Base-by-base conservation (phyloP, 2,888 invertebrate species). In the Steinernema hermaphroditum region DNA sequence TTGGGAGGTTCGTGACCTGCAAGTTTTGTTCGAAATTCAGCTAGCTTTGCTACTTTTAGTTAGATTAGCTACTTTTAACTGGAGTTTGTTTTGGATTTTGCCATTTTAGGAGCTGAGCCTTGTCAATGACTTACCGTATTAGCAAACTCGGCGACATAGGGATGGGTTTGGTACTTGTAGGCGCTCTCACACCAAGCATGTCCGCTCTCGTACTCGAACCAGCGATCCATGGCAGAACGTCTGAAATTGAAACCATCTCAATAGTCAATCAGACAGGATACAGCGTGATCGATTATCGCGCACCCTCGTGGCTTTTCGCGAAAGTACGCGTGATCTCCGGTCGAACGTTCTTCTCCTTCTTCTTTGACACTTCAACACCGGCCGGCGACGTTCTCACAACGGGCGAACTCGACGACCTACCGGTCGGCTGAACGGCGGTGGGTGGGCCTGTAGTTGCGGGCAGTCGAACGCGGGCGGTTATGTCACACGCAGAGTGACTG, bases 131-230 rank as follows among this genome's bases (percentile, higher is more conserved):
- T 24, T 34, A 74, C 57, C 19, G 76, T 70, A 34, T 76, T 74
- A 24, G 80, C 81, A 57, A 83, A 83, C 69, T 84, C 84, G 16
- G 83, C 83, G n/a, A 85, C 82, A 68, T 81, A 79, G 4, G 83
- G 80, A 27, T 82, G 74, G 6, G 81, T 84, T 73, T 84, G 81
- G 75, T 85, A 85, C 73, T 85, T 85, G 81, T 85, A 83, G 29
- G 83, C 84, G 54, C 80, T 80, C 68, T 84, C 84, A 76, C 83
- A 74, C 84, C 84, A 84, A 9, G 84, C 80, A 72, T 82, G 82
- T 1, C 84, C 84, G 12, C 78, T 76, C 72, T 84, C 84, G 73
- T 84, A 84, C 70, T 84, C 82, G 72, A 84, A 83, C 82, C 82
- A 84, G 9, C 70, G 37, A 12, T 37, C 37, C 37, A 37, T 37